Conservation (phyloP, 2,888 invertebrate species). For the Branchipolynoe longqiensis region DNA sequence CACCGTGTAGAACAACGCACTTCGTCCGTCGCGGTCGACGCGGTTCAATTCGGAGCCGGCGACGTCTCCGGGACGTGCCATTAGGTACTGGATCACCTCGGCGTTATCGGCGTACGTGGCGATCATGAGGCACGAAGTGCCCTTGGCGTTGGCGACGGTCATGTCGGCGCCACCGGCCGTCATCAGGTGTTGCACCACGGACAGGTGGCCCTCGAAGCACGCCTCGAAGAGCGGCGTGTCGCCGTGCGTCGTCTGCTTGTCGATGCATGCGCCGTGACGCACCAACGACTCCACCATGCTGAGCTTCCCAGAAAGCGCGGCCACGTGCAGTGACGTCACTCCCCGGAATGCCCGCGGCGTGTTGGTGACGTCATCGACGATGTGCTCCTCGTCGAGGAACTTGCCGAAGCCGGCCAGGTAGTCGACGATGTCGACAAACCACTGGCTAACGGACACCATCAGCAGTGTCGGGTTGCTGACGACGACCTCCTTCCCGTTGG, state of each 20-base stretch:
- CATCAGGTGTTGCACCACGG: conserved; percentile 62
- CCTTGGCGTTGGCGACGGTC: conserved; percentile 61
- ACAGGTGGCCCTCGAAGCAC: conserved; percentile 67
- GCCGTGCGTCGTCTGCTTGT: conserved; percentile 61
- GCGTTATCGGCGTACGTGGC: conserved; percentile 66
- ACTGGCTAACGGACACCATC: conserved; percentile 33
- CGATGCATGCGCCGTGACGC: conserved; percentile 62
- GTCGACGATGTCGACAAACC: conserved; percentile 58
- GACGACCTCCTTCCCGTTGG: conserved; percentile 47
- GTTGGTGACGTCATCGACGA: conserved; percentile 65
- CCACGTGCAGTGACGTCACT: conserved; percentile 66
- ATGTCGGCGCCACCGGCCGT: conserved; percentile 59
- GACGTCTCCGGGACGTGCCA: conserved; percentile 52
- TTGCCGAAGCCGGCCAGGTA: conserved; percentile 44
- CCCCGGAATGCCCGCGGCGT: conserved; percentile 61
- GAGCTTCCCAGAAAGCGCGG: conserved; percentile 66
- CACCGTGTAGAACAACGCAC: conserved; percentile 67
- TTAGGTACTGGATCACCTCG: conserved; percentile 64
- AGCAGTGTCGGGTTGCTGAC: conserved; percentile 48
- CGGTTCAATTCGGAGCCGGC: conserved; percentile 53
- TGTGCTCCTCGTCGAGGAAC: conserved; percentile 61
- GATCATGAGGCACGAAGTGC: conserved; percentile 66
- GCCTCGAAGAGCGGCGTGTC: conserved; percentile 67
- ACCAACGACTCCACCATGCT: conserved; percentile 65
- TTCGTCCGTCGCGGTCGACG: conserved; percentile 66